A percentile compares a stretch with the other conserved stretches of the same genome.
Conservation (phyloP, 2,113 vertebrate genomes). For the Paramisgurnus dabryanus region DNA sequence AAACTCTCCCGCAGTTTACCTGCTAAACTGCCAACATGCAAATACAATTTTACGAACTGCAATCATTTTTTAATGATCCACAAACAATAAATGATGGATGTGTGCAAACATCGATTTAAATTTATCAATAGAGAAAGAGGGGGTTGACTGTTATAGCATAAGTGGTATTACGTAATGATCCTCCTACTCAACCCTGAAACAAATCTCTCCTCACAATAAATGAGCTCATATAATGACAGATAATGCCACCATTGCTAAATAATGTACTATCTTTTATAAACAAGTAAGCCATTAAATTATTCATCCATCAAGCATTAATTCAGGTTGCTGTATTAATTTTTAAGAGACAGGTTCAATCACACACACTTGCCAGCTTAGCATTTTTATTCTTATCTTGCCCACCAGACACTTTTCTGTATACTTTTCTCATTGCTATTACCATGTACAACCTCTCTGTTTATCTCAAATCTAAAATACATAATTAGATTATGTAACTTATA, state of each 20-base stretch:
- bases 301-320: conserved; percentile 71
- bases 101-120: neutral
- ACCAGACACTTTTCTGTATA: neutral
- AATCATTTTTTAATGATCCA: neutral
- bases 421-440: neutral
- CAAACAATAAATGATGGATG: neutral
- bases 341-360: conserved; percentile 62
- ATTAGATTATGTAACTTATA: conserved; percentile 9
- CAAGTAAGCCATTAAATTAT: conserved; percentile 70
- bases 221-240: conserved; percentile 15
- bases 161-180: no score
- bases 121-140: conserved; percentile 6
- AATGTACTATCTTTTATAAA: conserved; percentile 57
- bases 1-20: neutral
- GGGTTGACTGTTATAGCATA: conserved; percentile 8
- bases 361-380: conserved; percentile 6
- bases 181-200: no score
- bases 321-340: conserved; percentile 73
- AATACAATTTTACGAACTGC: neutral
- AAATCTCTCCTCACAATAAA: conserved; percentile 38
- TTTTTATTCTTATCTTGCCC: conserved; percentile 8
- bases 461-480: conserved; percentile 20
- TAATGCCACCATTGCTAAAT: conserved; percentile 43
- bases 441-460: neutral
- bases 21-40: neutral